phyloP scores from a whole-genome alignment of 2,113 vertebrate species.

The Paradoxurus hermaphroditus region DNA sequence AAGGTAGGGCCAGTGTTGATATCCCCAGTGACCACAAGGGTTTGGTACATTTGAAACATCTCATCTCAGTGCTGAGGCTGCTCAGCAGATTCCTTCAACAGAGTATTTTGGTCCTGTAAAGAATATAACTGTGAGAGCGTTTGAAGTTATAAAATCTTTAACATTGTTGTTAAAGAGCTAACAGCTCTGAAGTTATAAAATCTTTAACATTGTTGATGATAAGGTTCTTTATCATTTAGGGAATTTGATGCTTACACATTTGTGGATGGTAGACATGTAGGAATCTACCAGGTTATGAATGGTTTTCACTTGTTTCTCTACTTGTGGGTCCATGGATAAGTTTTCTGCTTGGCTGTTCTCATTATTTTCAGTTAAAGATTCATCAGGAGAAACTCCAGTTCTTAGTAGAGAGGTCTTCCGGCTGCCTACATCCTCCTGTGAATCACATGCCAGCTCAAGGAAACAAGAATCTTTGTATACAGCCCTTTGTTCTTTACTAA shows the following conservation, averaged over 20 bases:
- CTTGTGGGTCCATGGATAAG: not conserved
- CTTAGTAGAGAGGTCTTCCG: slow-evolving; percentile 95
- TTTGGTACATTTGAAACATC: slow-evolving; percentile 88
- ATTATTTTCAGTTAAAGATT: slow-evolving; percentile 73
- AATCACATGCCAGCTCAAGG: slow-evolving; percentile 92
- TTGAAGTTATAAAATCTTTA: slow-evolving; percentile 86
- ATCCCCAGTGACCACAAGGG: slow-evolving; percentile 87
- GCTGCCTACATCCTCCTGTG: slow-evolving; percentile 94
- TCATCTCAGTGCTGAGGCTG: slow-evolving; percentile 88
- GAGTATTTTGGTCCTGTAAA: slow-evolving; percentile 89
- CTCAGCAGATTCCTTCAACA: slow-evolving; percentile 94
- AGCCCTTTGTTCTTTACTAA: slow-evolving; percentile 93
- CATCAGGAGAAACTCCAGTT: slow-evolving; percentile 93
- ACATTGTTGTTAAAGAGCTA: not conserved
- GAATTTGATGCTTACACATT: not conserved
- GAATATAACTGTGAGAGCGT: slow-evolving; percentile 93
- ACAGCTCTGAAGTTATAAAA: not conserved
- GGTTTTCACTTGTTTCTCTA: not conserved
- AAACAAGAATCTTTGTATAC: slow-evolving; percentile 96
- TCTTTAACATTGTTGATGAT: not conserved
- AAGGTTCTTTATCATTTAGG: not conserved
- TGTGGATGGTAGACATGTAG: not conserved
- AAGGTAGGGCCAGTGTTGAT: slow-evolving; percentile 89
- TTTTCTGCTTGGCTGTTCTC: not conserved
- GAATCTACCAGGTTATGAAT: not conserved